phyloP scores from a whole-genome alignment of 2,113 vertebrate species.

The Oryzias melastigma region DNA sequence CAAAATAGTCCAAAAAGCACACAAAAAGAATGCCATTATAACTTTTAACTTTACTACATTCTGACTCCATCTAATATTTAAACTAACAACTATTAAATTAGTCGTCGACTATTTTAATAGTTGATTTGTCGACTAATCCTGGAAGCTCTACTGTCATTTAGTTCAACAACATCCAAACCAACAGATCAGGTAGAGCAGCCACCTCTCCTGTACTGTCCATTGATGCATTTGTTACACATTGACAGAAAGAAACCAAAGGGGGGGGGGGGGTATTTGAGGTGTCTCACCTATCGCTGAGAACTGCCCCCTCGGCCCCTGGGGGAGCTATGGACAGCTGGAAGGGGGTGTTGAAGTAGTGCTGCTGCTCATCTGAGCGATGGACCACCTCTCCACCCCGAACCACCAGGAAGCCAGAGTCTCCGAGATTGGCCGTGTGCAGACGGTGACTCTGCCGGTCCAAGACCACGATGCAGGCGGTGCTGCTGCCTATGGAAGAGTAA shows the following conservation, averaged over 20 bases:
- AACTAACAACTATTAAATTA: too few species aligned
- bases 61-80: too few species aligned
- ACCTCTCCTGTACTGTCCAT: not conserved
- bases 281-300: conserved; percentile 81
- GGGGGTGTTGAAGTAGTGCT: conserved; percentile 93
- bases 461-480: conserved; percentile 91
- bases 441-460: conserved; percentile 93
- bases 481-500: conserved; percentile 81
- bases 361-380: conserved; percentile 96
- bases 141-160: too few species aligned
- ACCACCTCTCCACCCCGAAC: conserved; percentile 95
- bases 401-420: conserved; percentile 95
- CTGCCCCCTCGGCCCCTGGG: conserved; percentile 89
- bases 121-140: too few species aligned
- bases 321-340: conserved; percentile 97
- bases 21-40: too few species aligned
- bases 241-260: not conserved
- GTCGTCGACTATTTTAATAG: too few species aligned
- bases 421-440: conserved; percentile 95
- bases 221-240: too few species aligned
- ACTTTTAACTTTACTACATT: too few species aligned
- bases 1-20: too few species aligned
- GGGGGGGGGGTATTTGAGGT: not conserved
- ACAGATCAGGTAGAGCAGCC: not conserved
- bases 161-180: not conserved